phyloP scores from a whole-genome alignment of 2,888 invertebrate species.

The Drosophila eohydei region DNA sequence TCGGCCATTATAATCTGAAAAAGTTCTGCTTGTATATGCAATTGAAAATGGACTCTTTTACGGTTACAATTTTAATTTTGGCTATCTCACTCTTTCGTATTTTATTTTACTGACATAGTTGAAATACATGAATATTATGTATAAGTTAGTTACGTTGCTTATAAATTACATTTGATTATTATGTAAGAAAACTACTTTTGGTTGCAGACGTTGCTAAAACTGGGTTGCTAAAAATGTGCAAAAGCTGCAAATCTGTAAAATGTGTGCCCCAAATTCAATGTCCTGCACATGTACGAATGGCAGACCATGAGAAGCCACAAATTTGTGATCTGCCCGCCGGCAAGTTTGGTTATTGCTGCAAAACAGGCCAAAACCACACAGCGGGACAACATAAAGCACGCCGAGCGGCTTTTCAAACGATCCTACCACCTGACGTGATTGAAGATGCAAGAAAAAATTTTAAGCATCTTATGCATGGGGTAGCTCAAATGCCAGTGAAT shows the following conservation, averaged over 20 bases:
- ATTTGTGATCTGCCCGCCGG: constrained; percentile 86
- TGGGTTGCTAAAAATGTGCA: constrained; percentile 72
- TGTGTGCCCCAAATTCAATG: constrained; percentile 89
- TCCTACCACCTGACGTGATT: constrained; percentile 67
- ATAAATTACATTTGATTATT: not conserved
- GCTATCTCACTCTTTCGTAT: constrained; percentile 16
- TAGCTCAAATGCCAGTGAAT: constrained; percentile 80
- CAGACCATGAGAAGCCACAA: constrained; percentile 83
- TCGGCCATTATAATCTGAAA: not conserved
- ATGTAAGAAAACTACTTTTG: not conserved
- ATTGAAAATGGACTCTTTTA: constrained; percentile 17
- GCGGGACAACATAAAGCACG: constrained; percentile 46
- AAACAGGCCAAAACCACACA: constrained; percentile 87
- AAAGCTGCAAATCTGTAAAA: constrained; percentile 85
- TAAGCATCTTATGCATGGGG: constrained; percentile 83
- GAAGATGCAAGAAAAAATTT: constrained; percentile 83
- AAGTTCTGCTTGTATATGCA: not conserved
- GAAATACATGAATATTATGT: not conserved
- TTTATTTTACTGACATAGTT: not conserved
- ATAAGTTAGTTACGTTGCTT: not conserved
- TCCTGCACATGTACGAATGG: constrained; percentile 87
- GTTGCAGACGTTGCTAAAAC: constrained; percentile 35
- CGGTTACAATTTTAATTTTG: constrained; percentile 10
- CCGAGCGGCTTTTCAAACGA: constrained; percentile 32
- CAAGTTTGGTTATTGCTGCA: constrained; percentile 87